Percentiles rank a stretch among this genome's conserved stretches.
These are phyloP conservation scores for Synaphobranchus kaupii DNA, from an alignment of 2,797 vertebrate species.

Conservation along the genomic window DNA sequence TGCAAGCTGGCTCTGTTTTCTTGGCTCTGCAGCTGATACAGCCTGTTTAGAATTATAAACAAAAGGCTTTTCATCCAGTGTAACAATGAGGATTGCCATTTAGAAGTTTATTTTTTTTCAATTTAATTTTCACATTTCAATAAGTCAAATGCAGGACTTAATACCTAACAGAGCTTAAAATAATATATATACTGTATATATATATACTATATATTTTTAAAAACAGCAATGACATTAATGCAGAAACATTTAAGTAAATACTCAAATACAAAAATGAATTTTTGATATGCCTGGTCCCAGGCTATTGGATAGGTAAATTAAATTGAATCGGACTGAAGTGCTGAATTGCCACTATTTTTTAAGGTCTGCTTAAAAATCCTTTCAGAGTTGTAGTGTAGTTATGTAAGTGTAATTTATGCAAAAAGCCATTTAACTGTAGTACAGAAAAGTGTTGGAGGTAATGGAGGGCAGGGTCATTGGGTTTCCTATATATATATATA, in stretches of 20 bases:
- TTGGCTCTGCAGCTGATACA: neutral
- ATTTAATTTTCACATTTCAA: neutral
- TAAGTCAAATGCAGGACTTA: neutral
- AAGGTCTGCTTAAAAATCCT: neutral
- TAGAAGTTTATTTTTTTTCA: neutral
- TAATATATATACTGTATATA: no score
- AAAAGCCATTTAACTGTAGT: neutral
- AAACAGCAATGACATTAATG: neutral
- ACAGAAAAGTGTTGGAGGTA: neutral
- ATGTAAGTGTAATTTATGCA: constrained; percentile 15
- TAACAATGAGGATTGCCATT: neutral
- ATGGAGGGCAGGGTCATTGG: neutral
- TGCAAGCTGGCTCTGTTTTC: neutral
- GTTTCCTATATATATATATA: no score
- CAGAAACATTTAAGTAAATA: neutral
- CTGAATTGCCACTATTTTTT: neutral
- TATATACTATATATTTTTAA: no score
- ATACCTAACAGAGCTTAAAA: neutral
- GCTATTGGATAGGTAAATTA: neutral
- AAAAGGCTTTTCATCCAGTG: neutral
- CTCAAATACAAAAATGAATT: neutral
- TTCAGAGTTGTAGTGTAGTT: constrained; percentile 2
- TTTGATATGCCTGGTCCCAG: neutral
- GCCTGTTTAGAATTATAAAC: neutral
- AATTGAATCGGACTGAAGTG: neutral